These are phyloP conservation scores for Xanthorhoe designata DNA, from an alignment of 2,888 invertebrate genomes.

Conservation along the genomic window DNA sequence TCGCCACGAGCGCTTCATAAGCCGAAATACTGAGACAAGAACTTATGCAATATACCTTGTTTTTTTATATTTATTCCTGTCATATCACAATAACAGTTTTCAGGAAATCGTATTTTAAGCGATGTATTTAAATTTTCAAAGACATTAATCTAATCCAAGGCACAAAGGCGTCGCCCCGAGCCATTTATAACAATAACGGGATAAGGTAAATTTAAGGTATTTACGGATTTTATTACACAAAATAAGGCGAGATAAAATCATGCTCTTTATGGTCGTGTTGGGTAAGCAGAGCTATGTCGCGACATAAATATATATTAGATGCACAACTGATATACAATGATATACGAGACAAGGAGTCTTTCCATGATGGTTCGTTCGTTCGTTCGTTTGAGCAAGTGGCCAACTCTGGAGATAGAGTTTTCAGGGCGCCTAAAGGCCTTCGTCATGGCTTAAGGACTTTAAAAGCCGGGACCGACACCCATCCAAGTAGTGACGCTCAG, in stretches of 20 bases:
- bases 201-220: slow-evolving; percentile 34
- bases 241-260: slow-evolving; percentile 20
- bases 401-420: too few relatives aligned
- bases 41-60: neutral
- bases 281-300: neutral
- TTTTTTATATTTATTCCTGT: neutral
- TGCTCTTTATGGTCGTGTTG: slow-evolving; percentile 19
- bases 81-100: neutral
- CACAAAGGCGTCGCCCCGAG: slow-evolving; percentile 36
- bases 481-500: too few relatives aligned
- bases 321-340: neutral
- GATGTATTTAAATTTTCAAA: slow-evolving; percentile 41
- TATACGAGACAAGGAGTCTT: too few relatives aligned
- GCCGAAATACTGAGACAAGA: too few relatives aligned
- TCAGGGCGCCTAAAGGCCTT: too few relatives aligned
- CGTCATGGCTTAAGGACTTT: too few relatives aligned
- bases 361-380: too few relatives aligned
- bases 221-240: slow-evolving; percentile 32
- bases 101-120: slow-evolving; percentile 6
- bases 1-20: too few relatives aligned
- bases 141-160: slow-evolving; percentile 37
- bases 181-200: slow-evolving; percentile 41
- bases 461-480: too few relatives aligned
- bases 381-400: too few relatives aligned
- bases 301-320: neutral